Evolutionary conservation across 1,140 invertebrate species (phyloP).

Genomic region (Eumaeus atala): DNA sequence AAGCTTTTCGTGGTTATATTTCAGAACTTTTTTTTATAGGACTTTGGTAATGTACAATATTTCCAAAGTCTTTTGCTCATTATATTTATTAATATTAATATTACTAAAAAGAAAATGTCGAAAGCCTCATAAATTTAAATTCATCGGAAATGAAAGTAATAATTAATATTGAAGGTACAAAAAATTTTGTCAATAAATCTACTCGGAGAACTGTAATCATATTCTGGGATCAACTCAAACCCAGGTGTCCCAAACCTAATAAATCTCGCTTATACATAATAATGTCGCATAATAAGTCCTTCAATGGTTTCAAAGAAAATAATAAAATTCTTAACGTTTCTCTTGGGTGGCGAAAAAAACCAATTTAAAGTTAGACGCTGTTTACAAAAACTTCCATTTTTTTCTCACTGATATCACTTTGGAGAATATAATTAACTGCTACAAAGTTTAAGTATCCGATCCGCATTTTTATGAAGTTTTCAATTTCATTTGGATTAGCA

Average conservation of each 20-base stretch:
- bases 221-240: constrained; percentile 12
- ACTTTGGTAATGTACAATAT: too few relatives aligned
- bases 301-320: constrained; percentile 28
- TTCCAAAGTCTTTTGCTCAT: too few relatives aligned
- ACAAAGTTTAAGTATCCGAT: constrained; percentile 35
- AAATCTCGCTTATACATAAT: constrained; percentile 25
- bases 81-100: too few relatives aligned
- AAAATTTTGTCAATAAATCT: constrained; percentile 9
- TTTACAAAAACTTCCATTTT: constrained; percentile 47
- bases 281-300: constrained; percentile 30
- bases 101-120: too few relatives aligned
- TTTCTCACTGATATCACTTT: constrained; percentile 52
- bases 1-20: too few relatives aligned
- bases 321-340: constrained; percentile 34
- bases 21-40: too few relatives aligned
- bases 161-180: constrained; percentile 3
- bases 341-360: constrained; percentile 43
- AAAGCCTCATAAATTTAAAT: background rate
- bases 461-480: constrained; percentile 26
- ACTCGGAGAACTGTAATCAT: constrained; percentile 3
- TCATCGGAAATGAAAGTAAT: constrained; percentile 7
- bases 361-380: constrained; percentile 60
- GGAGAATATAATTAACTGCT: constrained; percentile 50
- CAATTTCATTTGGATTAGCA: constrained; percentile 31
- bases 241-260: constrained; percentile 18